A percentile compares a stretch with the other conserved stretches of the same genome.
Conservation (phyloP, 2,113 vertebrate species). For the Azemiops feae region DNA sequence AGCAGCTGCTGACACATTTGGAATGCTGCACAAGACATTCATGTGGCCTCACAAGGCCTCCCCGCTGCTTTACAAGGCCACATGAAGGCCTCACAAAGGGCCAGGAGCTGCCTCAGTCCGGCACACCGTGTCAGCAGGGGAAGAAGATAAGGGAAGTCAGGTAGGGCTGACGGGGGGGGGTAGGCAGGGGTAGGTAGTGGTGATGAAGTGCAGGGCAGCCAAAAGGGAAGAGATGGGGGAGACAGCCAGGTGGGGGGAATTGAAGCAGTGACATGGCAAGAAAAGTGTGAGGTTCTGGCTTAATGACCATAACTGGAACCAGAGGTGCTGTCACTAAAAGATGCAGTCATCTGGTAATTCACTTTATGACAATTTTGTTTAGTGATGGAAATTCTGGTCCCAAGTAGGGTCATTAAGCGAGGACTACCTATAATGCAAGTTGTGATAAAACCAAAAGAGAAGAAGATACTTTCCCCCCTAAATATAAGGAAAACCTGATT, state of each 20-base stretch:
- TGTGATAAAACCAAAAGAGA: neutral
- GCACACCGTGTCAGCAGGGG: neutral
- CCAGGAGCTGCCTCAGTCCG: neutral
- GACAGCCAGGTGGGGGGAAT: neutral
- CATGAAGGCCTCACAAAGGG: neutral
- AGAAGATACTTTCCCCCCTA: neutral
- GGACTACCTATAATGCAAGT: neutral
- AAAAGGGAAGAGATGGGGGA: too few species aligned
- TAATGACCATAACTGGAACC: neutral
- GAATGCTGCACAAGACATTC: neutral
- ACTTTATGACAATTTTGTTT: neutral
- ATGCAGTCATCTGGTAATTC: neutral
- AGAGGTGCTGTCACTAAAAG: neutral
- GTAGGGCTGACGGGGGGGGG: neutral
- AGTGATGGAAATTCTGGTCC: neutral
- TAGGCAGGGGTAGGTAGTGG: neutral
- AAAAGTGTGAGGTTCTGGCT: neutral
- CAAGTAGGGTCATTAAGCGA: neutral
- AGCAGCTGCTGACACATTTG: neutral
- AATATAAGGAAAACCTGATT: neutral
- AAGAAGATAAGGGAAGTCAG: neutral
- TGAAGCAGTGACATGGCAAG: neutral
- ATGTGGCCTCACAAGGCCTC: neutral
- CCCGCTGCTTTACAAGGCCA: neutral
- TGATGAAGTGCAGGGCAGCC: neutral